Conservation (phyloP, 2,797 vertebrate species). For the Sphaeramia orbicularis region DNA sequence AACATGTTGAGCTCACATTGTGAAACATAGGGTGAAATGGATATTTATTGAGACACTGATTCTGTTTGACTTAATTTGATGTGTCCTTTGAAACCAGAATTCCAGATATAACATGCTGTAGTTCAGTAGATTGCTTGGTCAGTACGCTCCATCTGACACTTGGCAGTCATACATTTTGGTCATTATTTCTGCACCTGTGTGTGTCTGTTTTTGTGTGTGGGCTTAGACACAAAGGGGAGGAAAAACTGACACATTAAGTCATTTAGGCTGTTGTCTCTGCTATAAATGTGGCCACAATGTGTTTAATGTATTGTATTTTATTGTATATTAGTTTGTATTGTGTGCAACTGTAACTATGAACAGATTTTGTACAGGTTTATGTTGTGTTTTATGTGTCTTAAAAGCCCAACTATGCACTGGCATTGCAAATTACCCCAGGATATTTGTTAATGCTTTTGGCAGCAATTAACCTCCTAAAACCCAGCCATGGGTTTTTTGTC, state of each 20-base stretch:
- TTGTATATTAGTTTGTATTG: too few species aligned
- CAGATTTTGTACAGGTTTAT: too few species aligned
- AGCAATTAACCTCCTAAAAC: too few species aligned
- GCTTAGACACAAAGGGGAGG: neutral
- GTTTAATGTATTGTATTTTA: too few species aligned
- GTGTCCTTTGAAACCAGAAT: constrained; percentile 41
- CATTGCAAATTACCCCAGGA: too few species aligned
- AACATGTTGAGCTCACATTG: constrained; percentile 8
- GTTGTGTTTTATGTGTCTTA: too few species aligned
- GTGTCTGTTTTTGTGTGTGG: constrained; percentile 8
- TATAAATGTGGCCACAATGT: neutral
- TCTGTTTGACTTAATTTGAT: constrained; percentile 23
- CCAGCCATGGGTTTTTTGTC: too few species aligned
- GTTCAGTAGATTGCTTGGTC: constrained; percentile 29
- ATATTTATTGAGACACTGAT: constrained; percentile 28
- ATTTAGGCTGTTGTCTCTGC: neutral
- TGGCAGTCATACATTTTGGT: constrained; percentile 31
- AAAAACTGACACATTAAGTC: constrained; percentile 6
- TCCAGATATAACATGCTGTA: constrained; percentile 43
- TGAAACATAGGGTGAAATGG: constrained; percentile 34
- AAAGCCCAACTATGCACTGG: too few species aligned
- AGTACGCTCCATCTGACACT: constrained; percentile 44
- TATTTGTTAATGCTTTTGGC: too few species aligned
- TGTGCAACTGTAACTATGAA: too few species aligned
- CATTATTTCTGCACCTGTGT: constrained; percentile 50